Base-by-base conservation (phyloP, 2,113 vertebrate species). In the Platycercus adscitus region DNA sequence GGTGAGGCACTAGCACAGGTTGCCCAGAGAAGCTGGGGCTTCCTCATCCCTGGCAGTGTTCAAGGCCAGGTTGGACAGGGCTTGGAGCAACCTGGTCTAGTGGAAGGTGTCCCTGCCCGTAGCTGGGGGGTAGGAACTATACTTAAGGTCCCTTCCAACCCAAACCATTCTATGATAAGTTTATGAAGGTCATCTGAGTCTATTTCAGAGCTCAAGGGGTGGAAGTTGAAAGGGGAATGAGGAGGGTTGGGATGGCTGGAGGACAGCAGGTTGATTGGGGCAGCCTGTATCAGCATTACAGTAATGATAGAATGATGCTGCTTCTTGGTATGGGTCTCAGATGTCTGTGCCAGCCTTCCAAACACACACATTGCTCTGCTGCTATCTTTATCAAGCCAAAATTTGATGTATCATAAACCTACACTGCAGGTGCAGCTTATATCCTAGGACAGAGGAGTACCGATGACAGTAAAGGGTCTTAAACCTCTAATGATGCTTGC, bases 341-440 rank as follows among this genome's bases (percentile, higher is more conserved):
- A 71, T 31, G 21, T 24, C 70, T 65, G 47, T 26, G 70, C 39
- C 7, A 29, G 84, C 20, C 78, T 81, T 41, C 52, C 58, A 43
- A 11, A 91, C 39, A 31, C 0, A 0, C 37, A n/a, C 52, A 17
- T 10, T 7, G 6, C 26, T 75, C 50, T 2, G 2, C 35, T 65
- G 56, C 20, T 60, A 24, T 14, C 6, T 2, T 6, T 68, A 69
- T 7, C 77, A 10, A 69, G 49, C 28, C 33, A 69, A 64, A 79
- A 65, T 53, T 0, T 69, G 70, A 73, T 7, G 49, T 63, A 25
- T 17, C 49, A 58, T 10, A 71, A 91, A 81, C 41, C 25, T 52
- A 71, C 46, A 20, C 7, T 10, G 29, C 2, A 55, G 81, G 29
- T 1, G n/a, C 21, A 82, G 47, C 31, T 79, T 13, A 13, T 7